These are phyloP conservation scores for Pseudococcus viburni DNA, from an alignment of 2,888 invertebrate species.

Conservation along the genomic window DNA sequence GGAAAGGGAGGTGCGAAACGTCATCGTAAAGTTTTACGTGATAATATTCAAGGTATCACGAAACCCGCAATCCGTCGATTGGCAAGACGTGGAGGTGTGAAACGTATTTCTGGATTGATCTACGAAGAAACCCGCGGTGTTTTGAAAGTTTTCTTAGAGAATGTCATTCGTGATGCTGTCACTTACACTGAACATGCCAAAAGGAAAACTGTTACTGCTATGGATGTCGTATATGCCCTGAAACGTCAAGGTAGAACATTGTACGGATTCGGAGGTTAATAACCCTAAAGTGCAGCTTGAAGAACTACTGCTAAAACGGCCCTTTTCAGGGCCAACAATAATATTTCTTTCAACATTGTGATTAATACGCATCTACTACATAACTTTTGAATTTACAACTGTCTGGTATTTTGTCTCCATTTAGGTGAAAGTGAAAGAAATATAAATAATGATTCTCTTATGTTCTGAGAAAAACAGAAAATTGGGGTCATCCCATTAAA, in stretches of 20 bases:
- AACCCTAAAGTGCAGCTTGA: neutral
- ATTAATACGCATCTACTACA: too few species aligned
- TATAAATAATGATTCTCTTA: too few species aligned
- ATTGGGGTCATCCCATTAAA: too few species aligned
- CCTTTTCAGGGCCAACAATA: slow-evolving; percentile 59
- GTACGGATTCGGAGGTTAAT: slow-evolving; percentile 83
- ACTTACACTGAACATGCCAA: slow-evolving; percentile 91
- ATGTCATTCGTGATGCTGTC: slow-evolving; percentile 86
- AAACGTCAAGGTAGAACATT: slow-evolving; percentile 86
- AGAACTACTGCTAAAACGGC: slow-evolving; percentile 18
- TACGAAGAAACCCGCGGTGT: slow-evolving; percentile 88
- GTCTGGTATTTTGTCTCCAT: too few species aligned
- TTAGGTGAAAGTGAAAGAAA: too few species aligned
- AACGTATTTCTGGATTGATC: slow-evolving; percentile 75
- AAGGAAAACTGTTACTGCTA: slow-evolving; percentile 88
- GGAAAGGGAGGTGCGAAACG: slow-evolving; percentile 88
- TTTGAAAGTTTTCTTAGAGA: slow-evolving; percentile 85
- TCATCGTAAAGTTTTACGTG: slow-evolving; percentile 83
- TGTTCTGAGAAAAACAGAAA: too few species aligned
- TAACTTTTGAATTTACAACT: too few species aligned
- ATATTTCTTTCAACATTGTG: slow-evolving; percentile 29
- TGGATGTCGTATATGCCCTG: slow-evolving; percentile 90
- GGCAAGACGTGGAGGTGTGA: slow-evolving; percentile 80
- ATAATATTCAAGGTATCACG: slow-evolving; percentile 76
- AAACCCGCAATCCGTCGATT: slow-evolving; percentile 84